These are phyloP conservation scores for Acholoe squamosa DNA, from an alignment of 2,888 invertebrate genomes.

Conservation along the genomic window DNA sequence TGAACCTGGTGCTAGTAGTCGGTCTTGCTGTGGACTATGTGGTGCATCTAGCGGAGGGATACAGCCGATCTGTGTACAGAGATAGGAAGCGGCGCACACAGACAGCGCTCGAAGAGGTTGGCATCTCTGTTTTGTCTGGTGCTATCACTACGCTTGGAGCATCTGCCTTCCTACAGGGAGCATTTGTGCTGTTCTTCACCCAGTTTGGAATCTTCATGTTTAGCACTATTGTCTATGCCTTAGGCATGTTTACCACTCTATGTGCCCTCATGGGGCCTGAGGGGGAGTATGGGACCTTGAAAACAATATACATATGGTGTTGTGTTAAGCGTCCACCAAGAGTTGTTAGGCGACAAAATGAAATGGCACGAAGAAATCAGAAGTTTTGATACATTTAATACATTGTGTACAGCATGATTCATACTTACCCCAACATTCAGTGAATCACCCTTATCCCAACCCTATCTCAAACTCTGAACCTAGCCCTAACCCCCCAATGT, in stretches of 20 bases:
- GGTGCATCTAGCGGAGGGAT: slow-evolving; percentile 80
- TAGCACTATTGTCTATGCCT: slow-evolving; percentile 75
- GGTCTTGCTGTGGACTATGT: slow-evolving; percentile 80
- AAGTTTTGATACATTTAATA: no score
- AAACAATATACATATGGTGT: slow-evolving; percentile 52
- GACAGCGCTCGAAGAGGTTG: slow-evolving; percentile 76
- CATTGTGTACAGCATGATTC: no score
- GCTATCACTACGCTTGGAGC: slow-evolving; percentile 78
- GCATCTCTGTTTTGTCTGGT: slow-evolving; percentile 77
- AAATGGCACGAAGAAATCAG: no score
- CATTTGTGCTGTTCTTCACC: slow-evolving; percentile 76
- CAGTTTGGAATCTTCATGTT: slow-evolving; percentile 80
- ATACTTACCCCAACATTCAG: no score
- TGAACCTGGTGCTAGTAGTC: slow-evolving; percentile 79
- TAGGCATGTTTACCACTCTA: slow-evolving; percentile 75
- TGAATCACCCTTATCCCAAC: no score
- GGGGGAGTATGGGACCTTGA: slow-evolving; percentile 67
- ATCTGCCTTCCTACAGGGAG: slow-evolving; percentile 76
- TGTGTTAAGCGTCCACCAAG: no score
- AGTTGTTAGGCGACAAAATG: no score
- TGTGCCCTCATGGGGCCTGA: slow-evolving; percentile 76
- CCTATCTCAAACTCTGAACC: no score
- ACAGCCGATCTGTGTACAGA: slow-evolving; percentile 73
- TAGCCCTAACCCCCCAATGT: no score
- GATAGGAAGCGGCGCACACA: slow-evolving; percentile 75